Evolutionary conservation across 2,113 vertebrate species (phyloP), one percentile per base, ranked within the genome.

Genomic region (Motacilla tschutschensis): DNA sequence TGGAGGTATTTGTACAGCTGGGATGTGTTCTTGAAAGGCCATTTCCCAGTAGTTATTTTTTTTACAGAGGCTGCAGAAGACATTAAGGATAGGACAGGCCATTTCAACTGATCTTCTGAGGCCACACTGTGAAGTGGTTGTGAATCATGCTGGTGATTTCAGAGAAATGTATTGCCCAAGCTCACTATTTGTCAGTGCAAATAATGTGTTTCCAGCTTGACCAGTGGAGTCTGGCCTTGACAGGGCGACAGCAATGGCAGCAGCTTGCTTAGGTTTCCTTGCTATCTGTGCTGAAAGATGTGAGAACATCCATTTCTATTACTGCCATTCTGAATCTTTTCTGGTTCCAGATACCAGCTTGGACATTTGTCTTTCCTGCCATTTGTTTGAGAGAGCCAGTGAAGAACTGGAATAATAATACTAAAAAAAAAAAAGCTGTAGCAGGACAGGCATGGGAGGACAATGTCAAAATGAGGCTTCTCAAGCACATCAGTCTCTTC

Each of bases 41-140:
- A 60, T 90, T 94, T 85, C 41, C 70, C 58, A 43, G 62, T 35
- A 46, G 2, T 18, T 58, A 15, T 31, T 54, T 69, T 29, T 22
- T 85, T 85, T 44, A 21, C 51, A 67, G 77, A 78, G n/a, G 35
- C 70, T 83, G 65, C 88, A 88, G 88, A 82, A 36, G 55, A 44
- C 67, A 70, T 89, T 91, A 91, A 79, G 64, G 80, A 84, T 88
- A 83, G 90, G 80, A 65, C 25, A 73, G 59, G 40, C 59, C 44
- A 84, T 93, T 92, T 70, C 63, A 2, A 79, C 36, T 79, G 93
- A 90, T 94, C 55, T 89, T 85, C 83, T 82, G 90, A 70, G 86
- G 67, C 83, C 63, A 88, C 71, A 16, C 13, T 72, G 77, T 89
- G 88, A 91, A 80, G 78, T 17, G 72, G 36, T 19, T 84, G 83